Conservation (phyloP, 2,888 invertebrate species). For the Sphinx pinastri region DNA sequence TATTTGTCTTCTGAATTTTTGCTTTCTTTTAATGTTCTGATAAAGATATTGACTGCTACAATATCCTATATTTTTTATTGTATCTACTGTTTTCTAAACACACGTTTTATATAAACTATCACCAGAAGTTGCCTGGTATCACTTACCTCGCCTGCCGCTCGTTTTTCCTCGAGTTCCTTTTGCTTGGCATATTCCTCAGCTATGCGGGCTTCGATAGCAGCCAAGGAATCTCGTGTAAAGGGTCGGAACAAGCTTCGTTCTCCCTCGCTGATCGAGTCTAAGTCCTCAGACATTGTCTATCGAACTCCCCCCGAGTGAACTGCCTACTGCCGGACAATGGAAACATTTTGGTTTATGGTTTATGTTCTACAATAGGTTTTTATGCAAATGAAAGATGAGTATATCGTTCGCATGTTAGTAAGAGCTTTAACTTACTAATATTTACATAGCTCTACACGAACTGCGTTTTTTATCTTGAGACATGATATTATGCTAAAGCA, state of each 20-base stretch:
- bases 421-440: too few relatives aligned
- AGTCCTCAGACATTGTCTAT: slow-evolving; percentile 98
- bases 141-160: slow-evolving; percentile 97
- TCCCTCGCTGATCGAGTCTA: slow-evolving; percentile 97
- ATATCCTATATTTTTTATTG: background rate
- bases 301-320: slow-evolving; percentile 90
- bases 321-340: slow-evolving; percentile 84
- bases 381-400: too few relatives aligned
- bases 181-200: slow-evolving; percentile 98
- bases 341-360: background rate
- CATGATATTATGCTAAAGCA: too few relatives aligned
- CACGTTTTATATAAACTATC: background rate
- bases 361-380: background rate
- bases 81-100: slow-evolving; percentile 5
- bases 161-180: slow-evolving; percentile 98
- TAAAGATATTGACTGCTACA: background rate
- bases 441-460: too few relatives aligned
- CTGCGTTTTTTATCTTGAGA: too few relatives aligned
- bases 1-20: background rate
- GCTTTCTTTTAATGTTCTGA: background rate
- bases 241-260: slow-evolving; percentile 98
- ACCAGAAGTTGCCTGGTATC: slow-evolving; percentile 13
- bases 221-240: slow-evolving; percentile 98
- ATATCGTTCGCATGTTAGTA: too few relatives aligned
- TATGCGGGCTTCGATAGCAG: slow-evolving; percentile 97